Evolutionary conservation across 2,888 invertebrate species (phyloP).

Genomic region (Strigamia maritima): DNA sequence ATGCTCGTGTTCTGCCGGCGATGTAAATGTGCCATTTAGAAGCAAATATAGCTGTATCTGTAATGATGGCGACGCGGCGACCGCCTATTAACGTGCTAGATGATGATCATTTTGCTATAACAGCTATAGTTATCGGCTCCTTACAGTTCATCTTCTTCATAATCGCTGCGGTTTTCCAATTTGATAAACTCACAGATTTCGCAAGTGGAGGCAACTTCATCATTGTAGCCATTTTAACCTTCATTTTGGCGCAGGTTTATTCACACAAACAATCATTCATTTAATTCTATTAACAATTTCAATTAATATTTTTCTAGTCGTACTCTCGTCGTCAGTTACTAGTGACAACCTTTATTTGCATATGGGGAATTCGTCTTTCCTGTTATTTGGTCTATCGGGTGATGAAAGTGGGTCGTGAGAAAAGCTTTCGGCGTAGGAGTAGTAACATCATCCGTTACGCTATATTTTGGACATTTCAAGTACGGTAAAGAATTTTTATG

Average conservation of each 20-base stretch:
- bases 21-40: conserved; percentile 11
- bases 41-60: background rate
- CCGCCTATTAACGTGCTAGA: conserved; percentile 56
- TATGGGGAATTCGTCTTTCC: conserved; percentile 83
- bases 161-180: conserved; percentile 78
- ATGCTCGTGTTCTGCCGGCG: background rate
- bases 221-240: conserved; percentile 79
- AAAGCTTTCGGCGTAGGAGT: conserved; percentile 82
- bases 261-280: background rate
- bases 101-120: conserved; percentile 78
- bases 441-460: conserved; percentile 83
- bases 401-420: conserved; percentile 83
- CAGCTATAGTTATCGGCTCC: conserved; percentile 76
- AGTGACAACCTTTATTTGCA: conserved; percentile 80
- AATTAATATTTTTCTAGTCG: conserved; percentile 50
- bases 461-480: conserved; percentile 90
- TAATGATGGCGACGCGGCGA: background rate
- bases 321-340: conserved; percentile 86
- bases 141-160: conserved; percentile 86
- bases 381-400: conserved; percentile 86
- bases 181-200: conserved; percentile 88
- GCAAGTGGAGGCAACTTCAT: conserved; percentile 92
- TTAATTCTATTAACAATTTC: background rate
- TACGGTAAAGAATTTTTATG: conserved; percentile 47
- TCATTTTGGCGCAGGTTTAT: conserved; percentile 72